A percentile compares a stretch with the other conserved stretches of the same genome.
phyloP scores from a whole-genome alignment of 1,140 invertebrate species.

The Platyscapa corneri region DNA sequence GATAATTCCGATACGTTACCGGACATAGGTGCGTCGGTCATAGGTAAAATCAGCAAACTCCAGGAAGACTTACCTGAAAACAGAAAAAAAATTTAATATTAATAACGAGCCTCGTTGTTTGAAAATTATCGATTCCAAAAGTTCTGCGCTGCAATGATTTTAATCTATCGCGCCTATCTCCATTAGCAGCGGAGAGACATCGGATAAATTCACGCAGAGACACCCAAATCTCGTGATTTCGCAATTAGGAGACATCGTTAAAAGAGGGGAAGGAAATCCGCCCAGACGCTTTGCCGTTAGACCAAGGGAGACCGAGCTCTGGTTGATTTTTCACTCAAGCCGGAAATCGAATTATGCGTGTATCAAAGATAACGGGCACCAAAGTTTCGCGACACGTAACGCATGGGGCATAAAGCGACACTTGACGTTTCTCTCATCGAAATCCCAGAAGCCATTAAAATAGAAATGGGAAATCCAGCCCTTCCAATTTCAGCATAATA shows the following conservation, averaged over 20 bases:
- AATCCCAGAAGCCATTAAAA: conserved; percentile 72
- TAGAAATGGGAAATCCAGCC: conserved; percentile 71
- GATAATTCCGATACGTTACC: conserved; percentile 34
- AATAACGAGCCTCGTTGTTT: not conserved
- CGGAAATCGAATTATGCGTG: conserved; percentile 14
- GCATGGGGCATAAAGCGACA: conserved; percentile 45
- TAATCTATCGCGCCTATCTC: too few relatives aligned
- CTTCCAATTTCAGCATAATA: conserved; percentile 73
- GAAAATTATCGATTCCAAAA: too few relatives aligned
- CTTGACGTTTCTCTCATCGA: conserved; percentile 59
- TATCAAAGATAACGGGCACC: conserved; percentile 25
- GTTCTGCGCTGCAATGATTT: too few relatives aligned
- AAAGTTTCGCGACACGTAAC: conserved; percentile 37
- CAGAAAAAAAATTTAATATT: conserved; percentile 3
- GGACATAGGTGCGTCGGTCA: not conserved
- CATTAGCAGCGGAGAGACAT: too few relatives aligned
- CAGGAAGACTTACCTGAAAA: conserved; percentile 27
- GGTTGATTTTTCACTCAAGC: conserved; percentile 23
- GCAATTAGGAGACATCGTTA: not conserved
- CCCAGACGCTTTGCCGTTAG: too few relatives aligned
- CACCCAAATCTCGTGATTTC: not conserved
- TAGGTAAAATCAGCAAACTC: not conserved
- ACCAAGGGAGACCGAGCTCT: too few relatives aligned
- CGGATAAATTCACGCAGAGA: not conserved
- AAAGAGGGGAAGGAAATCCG: too few relatives aligned